Conservation (phyloP, 2,888 invertebrate genomes). For the Cheilosia urbana region DNA sequence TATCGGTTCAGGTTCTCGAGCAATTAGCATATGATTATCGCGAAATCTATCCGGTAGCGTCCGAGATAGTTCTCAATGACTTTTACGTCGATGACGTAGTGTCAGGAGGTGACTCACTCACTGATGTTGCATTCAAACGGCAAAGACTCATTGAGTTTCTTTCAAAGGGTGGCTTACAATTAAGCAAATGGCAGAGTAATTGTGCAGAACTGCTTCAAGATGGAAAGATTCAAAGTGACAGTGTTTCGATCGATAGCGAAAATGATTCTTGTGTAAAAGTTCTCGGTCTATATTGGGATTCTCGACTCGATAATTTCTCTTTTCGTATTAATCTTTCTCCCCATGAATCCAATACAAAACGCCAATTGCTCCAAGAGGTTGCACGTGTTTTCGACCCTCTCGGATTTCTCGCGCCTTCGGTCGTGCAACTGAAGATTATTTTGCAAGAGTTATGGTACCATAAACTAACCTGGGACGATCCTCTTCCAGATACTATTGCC, state of each 20-base stretch:
- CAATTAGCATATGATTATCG: constrained; percentile 52
- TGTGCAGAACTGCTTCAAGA: constrained; percentile 10
- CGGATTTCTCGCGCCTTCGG: constrained; percentile 63
- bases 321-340: constrained; percentile 32
- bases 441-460: constrained; percentile 66
- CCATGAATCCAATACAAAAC: constrained; percentile 19
- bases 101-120: constrained; percentile 56
- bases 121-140: constrained; percentile 9
- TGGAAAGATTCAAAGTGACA: no score
- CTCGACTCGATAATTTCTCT: constrained; percentile 27
- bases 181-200: constrained; percentile 25
- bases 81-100: constrained; percentile 68
- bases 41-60: constrained; percentile 43
- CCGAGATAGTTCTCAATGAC: constrained; percentile 35
- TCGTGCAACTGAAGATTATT: constrained; percentile 63
- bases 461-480: constrained; percentile 62
- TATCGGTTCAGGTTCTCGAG: constrained; percentile 62
- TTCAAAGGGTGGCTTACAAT: constrained; percentile 48
- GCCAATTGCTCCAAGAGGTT: constrained; percentile 15
- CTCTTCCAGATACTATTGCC: constrained; percentile 38
- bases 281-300: no score
- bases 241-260: not conserved
- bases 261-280: no score
- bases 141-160: constrained; percentile 22
- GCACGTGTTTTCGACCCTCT: constrained; percentile 63